Conservation (phyloP, 92 coral and sea anemone genomes). For the Pocillopora grandis region DNA sequence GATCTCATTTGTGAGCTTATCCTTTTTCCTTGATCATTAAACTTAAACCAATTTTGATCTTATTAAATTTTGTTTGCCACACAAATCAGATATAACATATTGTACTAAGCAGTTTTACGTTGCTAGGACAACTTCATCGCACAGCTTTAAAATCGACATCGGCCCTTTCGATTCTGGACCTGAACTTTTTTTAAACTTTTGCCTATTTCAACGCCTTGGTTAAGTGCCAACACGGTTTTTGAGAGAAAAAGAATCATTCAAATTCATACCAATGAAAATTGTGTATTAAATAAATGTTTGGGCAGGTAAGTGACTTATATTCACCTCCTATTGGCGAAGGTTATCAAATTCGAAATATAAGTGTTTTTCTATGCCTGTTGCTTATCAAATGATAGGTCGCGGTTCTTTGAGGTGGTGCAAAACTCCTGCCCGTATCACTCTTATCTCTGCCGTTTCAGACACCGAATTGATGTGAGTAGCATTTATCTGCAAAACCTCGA, state of each 20-base stretch:
- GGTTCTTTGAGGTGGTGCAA: neutral
- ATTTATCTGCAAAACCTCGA: constrained; percentile 1
- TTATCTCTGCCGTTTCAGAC: constrained; percentile 17
- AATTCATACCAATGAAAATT: neutral
- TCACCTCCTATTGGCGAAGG: neutral
- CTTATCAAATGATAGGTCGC: constrained; percentile 23
- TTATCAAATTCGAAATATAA: neutral
- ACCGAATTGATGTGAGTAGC: constrained; percentile 9
- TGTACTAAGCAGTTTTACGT: too few species aligned
- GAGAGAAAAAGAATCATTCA: neutral
- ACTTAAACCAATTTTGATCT: too few species aligned
- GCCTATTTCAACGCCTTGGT: neutral
- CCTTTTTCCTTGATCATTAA: too few species aligned
- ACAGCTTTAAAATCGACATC: too few species aligned
- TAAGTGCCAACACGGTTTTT: neutral
- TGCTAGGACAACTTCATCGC: too few species aligned
- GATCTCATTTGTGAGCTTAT: too few species aligned
- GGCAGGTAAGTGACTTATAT: neutral
- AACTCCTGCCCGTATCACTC: neutral
- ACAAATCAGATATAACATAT: too few species aligned
- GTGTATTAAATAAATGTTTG: neutral
- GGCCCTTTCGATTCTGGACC: too few species aligned
- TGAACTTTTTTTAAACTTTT: too few species aligned
- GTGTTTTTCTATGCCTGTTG: constrained; percentile 7
- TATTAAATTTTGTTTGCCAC: too few species aligned